Evolutionary conservation across 2,113 vertebrate genomes (phyloP), one percentile per base, ranked within the genome.

Genomic region (Anguilla japonica): DNA sequence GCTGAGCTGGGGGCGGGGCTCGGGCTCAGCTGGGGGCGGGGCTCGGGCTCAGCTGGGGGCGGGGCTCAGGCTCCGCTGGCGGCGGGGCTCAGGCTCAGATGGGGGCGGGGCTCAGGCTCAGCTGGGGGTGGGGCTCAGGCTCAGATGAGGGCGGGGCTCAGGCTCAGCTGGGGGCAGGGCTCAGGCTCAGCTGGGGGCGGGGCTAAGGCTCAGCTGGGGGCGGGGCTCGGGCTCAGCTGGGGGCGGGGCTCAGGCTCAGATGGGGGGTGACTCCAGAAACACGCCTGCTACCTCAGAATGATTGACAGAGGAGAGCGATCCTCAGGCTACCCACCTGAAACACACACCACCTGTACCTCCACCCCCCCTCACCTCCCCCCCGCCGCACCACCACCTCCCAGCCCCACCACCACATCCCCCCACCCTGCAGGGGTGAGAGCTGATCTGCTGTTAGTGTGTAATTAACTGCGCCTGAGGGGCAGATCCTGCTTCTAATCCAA

Each of bases 391-490:
- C 39, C 53, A 3, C 82, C 85, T 92, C 88, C 85, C 89, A 4
- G 1, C 43, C 8, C 85, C 57, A 11, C 50, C 40, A 43, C 39
- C 53, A 43, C 41, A 81, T 82, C 85, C 89, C 83, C 89, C 91
- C 91, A 34, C 71, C n/a, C 71, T 75, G 26, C 71, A 29, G 89
- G 91, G 83, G 43, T 88, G 34, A 82, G 89, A 91, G 91, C 92
- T 91, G 92, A 91, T 87, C 92, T 93, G 91, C 91, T 94, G 92
- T 95, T 92, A 91, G 81, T 79, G 82, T 43, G 85, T 91, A 91
- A 92, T 93, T 91, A 91, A 93, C 87, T 71, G 88, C 91, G 87
- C 90, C 90, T 93, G 92, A 88, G 88, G 89, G 90, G 91, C 91
- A 88, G 92, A 89, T 91, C 91, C 56, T 83, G 90, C 89, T 91